A percentile compares a stretch with the other conserved stretches of the same genome.
These are phyloP conservation scores for Reinhardtius hippoglossoides DNA, from an alignment of 2,113 vertebrate species.

Conservation along the genomic window DNA sequence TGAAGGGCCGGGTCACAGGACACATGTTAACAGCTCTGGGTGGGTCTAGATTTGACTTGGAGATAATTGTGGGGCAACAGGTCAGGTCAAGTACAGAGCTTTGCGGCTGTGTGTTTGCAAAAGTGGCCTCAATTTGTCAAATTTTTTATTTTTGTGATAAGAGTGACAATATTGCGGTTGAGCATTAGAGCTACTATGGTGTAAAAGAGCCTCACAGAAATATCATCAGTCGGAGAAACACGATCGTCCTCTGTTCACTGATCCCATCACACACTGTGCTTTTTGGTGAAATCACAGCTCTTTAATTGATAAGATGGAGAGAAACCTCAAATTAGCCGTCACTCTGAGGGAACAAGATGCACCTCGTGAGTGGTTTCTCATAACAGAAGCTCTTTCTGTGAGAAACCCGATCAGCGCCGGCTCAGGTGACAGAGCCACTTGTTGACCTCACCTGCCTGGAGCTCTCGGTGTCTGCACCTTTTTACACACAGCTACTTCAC, in stretches of 20 bases:
- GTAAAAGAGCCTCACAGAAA: not conserved
- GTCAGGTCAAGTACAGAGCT: too few relatives aligned
- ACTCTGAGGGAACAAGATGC: constrained; percentile 29
- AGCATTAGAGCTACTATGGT: not conserved
- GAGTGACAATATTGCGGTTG: too few relatives aligned
- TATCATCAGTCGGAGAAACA: not conserved
- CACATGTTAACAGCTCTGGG: too few relatives aligned
- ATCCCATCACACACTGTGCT: not conserved
- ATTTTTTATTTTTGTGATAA: too few relatives aligned
- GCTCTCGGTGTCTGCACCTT: constrained; percentile 49
- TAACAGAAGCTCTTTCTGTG: constrained; percentile 44
- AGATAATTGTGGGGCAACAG: too few relatives aligned
- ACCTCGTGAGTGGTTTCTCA: constrained; percentile 44
- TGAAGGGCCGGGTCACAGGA: too few relatives aligned
- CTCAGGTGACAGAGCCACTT: constrained; percentile 62
- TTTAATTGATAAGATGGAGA: constrained; percentile 8
- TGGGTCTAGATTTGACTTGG: too few relatives aligned
- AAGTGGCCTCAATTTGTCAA: too few relatives aligned
- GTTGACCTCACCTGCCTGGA: constrained; percentile 58
- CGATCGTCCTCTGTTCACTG: not conserved
- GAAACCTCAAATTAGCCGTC: constrained; percentile 33
- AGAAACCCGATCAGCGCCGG: constrained; percentile 61
- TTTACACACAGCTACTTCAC: constrained; percentile 59
- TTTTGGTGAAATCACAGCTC: constrained; percentile 33
- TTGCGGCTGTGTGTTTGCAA: too few relatives aligned